phyloP scores from a whole-genome alignment of 2,113 vertebrate species.

The Hydropotes inermis region DNA sequence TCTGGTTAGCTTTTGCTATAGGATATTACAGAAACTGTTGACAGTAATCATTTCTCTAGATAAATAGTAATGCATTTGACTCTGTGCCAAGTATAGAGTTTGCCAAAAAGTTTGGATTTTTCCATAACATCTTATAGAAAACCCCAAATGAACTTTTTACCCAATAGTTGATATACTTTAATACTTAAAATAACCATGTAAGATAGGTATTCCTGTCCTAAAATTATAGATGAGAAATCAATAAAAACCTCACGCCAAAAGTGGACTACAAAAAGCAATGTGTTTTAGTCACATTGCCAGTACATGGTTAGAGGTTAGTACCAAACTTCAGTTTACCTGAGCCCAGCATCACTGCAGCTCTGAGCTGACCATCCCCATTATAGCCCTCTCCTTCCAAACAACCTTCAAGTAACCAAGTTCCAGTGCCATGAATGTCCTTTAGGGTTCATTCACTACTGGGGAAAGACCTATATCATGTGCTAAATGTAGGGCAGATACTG shows the following conservation, averaged over 20 bases:
- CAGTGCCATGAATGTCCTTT: background rate
- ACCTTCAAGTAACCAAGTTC: background rate
- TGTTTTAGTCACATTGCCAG: background rate
- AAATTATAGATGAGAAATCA: background rate
- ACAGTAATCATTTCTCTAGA: background rate
- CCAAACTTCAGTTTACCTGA: background rate
- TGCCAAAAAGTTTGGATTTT: background rate
- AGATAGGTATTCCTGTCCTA: background rate
- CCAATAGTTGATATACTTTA: background rate
- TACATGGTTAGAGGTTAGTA: background rate
- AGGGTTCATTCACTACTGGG: background rate
- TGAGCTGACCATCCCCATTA: accelerated
- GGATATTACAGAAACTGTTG: background rate
- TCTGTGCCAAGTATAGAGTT: background rate
- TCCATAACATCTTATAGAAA: background rate
- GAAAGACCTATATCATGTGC: background rate
- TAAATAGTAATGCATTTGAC: background rate
- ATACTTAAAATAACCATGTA: background rate
- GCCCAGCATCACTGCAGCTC: background rate
- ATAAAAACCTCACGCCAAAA: background rate
- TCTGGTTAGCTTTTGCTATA: background rate
- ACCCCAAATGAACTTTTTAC: background rate
- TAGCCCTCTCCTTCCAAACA: background rate
- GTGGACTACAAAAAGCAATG: background rate
- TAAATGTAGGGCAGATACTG: background rate